Conservation (phyloP, 35 echinoderm and acorn worm species). For the Lytechinus variegatus region DNA sequence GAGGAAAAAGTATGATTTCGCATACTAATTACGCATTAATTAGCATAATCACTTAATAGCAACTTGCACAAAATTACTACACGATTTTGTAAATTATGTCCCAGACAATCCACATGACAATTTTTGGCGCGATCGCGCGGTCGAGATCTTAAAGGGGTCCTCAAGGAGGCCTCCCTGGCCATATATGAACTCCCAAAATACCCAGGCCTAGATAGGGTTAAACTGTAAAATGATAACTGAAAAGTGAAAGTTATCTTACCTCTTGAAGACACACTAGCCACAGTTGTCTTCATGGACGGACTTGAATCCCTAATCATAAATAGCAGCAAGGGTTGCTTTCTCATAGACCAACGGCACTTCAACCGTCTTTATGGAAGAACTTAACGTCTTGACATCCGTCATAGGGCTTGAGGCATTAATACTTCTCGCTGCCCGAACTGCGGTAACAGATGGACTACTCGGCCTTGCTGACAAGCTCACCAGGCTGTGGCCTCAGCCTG, state of each 20-base stretch:
- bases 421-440: neutral
- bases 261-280: neutral
- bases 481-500: conserved; percentile 64
- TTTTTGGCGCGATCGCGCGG: too few species aligned
- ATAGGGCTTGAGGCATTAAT: neutral
- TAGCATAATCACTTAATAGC: too few species aligned
- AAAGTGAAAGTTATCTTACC: neutral
- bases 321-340: neutral
- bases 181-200: too few species aligned
- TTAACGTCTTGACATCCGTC: neutral
- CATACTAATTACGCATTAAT: too few species aligned
- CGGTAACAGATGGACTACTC: conserved; percentile 23
- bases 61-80: too few species aligned
- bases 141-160: too few species aligned
- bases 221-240: neutral
- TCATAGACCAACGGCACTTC: neutral
- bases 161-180: too few species aligned
- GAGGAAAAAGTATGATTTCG: too few species aligned
- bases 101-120: too few species aligned
- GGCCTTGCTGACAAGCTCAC: conserved; percentile 26
- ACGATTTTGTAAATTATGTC: too few species aligned
- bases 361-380: neutral
- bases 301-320: neutral
- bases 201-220: too few species aligned
- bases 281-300: neutral